Percentiles rank a stretch among this genome's conserved stretches.
These are phyloP conservation scores for Distichodus sexfasciatus DNA, from an alignment of 2,797 vertebrate species.

Conservation along the genomic window DNA sequence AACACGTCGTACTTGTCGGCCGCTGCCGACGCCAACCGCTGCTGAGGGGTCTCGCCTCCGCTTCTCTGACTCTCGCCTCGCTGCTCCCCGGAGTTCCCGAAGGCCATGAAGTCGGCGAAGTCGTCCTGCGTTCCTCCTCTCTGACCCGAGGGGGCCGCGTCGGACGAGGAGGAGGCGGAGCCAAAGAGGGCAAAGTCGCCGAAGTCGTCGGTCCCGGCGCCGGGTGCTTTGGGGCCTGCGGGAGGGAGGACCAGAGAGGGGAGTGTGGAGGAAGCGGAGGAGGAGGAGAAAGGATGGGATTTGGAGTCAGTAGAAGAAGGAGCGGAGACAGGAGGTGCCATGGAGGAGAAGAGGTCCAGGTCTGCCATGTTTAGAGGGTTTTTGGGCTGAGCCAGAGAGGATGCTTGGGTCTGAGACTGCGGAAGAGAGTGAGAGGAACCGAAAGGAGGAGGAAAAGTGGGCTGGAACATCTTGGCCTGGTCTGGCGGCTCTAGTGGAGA, in stretches of 20 bases:
- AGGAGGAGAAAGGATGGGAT: constrained; percentile 71
- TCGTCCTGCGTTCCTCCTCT: constrained; percentile 78
- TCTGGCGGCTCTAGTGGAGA: constrained; percentile 90
- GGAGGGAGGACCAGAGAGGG: constrained; percentile 64
- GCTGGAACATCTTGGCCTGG: constrained; percentile 85
- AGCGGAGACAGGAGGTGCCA: constrained; percentile 61
- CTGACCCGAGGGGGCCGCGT: constrained; percentile 42
- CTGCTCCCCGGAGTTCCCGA: constrained; percentile 76
- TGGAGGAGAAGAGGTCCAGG: constrained; percentile 89
- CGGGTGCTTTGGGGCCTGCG: constrained; percentile 68
- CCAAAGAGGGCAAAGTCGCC: constrained; percentile 94
- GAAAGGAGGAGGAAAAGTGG: constrained; percentile 81
- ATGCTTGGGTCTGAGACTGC: constrained; percentile 71
- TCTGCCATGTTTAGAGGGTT: constrained; percentile 88
- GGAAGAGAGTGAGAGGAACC: constrained; percentile 68
- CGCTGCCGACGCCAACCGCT: constrained; percentile 56
- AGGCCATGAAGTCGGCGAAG: constrained; percentile 98
- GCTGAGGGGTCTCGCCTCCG: constrained; percentile 52
- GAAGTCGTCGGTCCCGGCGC: constrained; percentile 82
- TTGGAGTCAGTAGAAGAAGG: constrained; percentile 67
- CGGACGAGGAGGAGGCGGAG: constrained; percentile 62
- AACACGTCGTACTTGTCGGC: constrained; percentile 89
- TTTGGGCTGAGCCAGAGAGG: constrained; percentile 81
- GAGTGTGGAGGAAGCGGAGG: constrained; percentile 56
- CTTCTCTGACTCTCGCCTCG: constrained; percentile 60